Evolutionary conservation across 2,888 invertebrate genomes (phyloP), one percentile per base, ranked within the genome.

Genomic region (Latrodectus elegans): DNA sequence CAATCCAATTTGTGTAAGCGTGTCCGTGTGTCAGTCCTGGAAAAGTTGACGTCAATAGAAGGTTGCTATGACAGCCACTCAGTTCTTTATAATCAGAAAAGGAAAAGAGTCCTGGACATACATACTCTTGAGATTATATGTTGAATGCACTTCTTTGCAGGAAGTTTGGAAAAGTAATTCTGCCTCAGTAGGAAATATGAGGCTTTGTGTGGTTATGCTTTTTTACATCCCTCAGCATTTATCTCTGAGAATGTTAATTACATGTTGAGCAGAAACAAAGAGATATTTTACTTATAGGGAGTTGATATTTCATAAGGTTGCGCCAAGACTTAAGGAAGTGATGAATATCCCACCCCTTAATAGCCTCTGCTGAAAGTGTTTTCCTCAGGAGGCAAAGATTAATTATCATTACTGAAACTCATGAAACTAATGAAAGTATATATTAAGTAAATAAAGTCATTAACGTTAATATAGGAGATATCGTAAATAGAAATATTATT

Each of bases 321-420:
- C 67, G 26, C 9, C 67, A 14, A 17, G 15, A 9, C 67, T 15
- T 71, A 74, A 74, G 51, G 2, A n/a, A 93, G 14, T 71, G 94
- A 49, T 15, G 38, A 38, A 38, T 38, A 38, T 38, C 38, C 38
- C 1, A 6, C 38, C 1, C 38, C 4, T 38, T 38, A 38, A 38
- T 38, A 38, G 6, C 4, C 38, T 38, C 38, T 38, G 38, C 6
- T 6, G 38, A 38, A 38, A 38, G 38, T 38, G 38, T 38, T 38
- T 38, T 38, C 38, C 38, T 38, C 38, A 38, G 4, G 38, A 38
- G 38, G 1, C 38, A 38, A 38, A 6, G 38, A 38, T 38, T 38
- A 38, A 38, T 38, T 38, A 38, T 38, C 1, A 38, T 38, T 38
- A 38, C 38, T 6, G 38, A 38, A 38, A 38, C 38, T 1, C 22